Percentiles rank a stretch among this genome's conserved stretches.
These are phyloP conservation scores for Notolabrus celidotus DNA, from an alignment of 2,797 vertebrate species.

Conservation along the genomic window DNA sequence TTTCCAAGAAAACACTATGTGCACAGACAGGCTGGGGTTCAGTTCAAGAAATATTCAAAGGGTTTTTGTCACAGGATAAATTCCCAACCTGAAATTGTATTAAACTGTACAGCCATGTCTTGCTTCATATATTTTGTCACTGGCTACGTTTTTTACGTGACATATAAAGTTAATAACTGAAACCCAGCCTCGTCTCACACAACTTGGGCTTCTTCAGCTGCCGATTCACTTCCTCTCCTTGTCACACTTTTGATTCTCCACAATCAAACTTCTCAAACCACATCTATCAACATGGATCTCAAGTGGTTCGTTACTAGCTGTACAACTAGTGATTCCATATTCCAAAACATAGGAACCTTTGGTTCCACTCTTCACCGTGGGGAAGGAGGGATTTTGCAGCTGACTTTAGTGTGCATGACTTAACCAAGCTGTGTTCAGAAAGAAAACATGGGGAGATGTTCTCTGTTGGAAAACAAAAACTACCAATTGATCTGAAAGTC, in stretches of 20 bases:
- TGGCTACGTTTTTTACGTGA: not conserved
- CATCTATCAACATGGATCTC: too few species aligned
- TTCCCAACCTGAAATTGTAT: not conserved
- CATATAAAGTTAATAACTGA: constrained; percentile 15
- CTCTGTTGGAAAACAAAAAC: not conserved
- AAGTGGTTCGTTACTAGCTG: too few species aligned
- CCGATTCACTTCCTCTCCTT: constrained; percentile 78
- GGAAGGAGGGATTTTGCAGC: constrained; percentile 75
- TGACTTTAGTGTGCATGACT: constrained; percentile 35
- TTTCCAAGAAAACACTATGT: constrained; percentile 54
- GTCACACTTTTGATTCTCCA: not conserved
- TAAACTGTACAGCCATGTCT: not conserved
- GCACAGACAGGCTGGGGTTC: constrained; percentile 45
- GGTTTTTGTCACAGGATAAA: too few species aligned
- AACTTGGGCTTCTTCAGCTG: constrained; percentile 65
- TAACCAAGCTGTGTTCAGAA: constrained; percentile 24
- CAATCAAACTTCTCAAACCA: not conserved
- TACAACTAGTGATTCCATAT: not conserved
- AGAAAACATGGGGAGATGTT: constrained; percentile 13
- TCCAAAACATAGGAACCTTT: not conserved
- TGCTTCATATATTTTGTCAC: not conserved
- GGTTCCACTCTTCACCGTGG: not conserved
- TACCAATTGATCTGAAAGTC: not conserved
- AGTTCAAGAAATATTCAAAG: constrained; percentile 1
- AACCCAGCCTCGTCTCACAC: constrained; percentile 52